Evolutionary conservation across 2,888 invertebrate genomes (phyloP).

Genomic region (Automeris io): DNA sequence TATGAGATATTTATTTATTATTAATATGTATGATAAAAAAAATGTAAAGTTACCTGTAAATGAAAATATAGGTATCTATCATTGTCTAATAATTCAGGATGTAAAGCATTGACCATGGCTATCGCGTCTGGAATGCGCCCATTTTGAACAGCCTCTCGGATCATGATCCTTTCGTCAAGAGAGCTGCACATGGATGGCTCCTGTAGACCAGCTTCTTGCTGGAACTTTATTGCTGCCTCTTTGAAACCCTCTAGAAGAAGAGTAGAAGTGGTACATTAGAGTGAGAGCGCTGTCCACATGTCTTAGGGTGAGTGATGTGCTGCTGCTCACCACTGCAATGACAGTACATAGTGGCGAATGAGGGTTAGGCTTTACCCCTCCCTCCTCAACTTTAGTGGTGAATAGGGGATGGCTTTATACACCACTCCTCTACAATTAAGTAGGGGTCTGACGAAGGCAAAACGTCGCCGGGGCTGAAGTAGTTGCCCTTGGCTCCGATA

Average conservation of each 20-base stretch:
- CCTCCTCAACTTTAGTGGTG: no score
- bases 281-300: no score
- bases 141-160: conserved; percentile 94
- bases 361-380: no score
- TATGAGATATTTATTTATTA: background rate
- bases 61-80: conserved; percentile 97
- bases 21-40: background rate
- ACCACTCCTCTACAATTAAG: no score
- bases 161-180: conserved; percentile 93
- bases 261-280: no score
- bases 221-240: conserved; percentile 98
- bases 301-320: no score
- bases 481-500: no score
- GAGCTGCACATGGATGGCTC: conserved; percentile 80
- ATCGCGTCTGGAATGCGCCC: conserved; percentile 96
- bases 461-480: no score
- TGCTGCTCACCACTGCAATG: no score
- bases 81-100: conserved; percentile 96
- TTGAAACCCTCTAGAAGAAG: conserved; percentile 88
- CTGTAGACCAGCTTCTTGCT: conserved; percentile 90
- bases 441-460: no score
- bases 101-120: conserved; percentile 93
- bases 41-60: conserved; percentile 81
- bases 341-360: no score
- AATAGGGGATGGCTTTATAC: no score